These are phyloP conservation scores for Prolemur simus DNA, from an alignment of 2,113 vertebrate species.

Conservation along the genomic window DNA sequence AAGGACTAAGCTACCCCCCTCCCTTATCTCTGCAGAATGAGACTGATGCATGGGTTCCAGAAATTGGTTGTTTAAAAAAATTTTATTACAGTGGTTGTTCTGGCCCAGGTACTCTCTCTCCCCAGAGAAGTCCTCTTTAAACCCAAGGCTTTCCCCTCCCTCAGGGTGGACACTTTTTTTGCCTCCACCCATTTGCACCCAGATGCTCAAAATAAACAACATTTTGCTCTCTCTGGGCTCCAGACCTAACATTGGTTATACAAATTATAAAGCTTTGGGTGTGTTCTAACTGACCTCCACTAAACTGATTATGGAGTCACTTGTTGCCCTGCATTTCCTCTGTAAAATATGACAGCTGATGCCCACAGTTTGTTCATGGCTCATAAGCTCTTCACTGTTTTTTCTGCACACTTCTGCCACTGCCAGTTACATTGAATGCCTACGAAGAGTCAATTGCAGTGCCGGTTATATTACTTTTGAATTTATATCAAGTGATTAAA, in stretches of 20 bases:
- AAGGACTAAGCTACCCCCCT: too few species aligned
- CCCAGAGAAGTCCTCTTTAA: too few species aligned
- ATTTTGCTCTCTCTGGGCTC: too few species aligned
- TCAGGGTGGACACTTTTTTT: too few species aligned
- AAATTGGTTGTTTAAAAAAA: too few species aligned
- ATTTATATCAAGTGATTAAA: conserved; percentile 19
- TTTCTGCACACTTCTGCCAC: background rate
- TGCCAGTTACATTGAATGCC: background rate
- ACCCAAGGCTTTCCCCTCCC: too few species aligned
- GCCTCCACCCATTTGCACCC: too few species aligned
- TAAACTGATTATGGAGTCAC: background rate
- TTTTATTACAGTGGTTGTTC: too few species aligned
- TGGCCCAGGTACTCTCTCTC: too few species aligned
- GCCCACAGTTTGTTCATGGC: background rate
- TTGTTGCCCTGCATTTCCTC: background rate
- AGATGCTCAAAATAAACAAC: too few species aligned
- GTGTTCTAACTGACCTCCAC: background rate
- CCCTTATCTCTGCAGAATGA: too few species aligned
- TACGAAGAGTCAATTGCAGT: background rate
- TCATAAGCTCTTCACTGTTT: background rate
- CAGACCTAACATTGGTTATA: background rate
- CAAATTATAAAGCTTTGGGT: background rate
- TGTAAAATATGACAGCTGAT: background rate
- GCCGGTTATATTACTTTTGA: conserved; percentile 1
- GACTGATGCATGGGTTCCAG: too few species aligned